phyloP scores from a whole-genome alignment of 2,797 vertebrate species.

The Luscinia luscinia region DNA sequence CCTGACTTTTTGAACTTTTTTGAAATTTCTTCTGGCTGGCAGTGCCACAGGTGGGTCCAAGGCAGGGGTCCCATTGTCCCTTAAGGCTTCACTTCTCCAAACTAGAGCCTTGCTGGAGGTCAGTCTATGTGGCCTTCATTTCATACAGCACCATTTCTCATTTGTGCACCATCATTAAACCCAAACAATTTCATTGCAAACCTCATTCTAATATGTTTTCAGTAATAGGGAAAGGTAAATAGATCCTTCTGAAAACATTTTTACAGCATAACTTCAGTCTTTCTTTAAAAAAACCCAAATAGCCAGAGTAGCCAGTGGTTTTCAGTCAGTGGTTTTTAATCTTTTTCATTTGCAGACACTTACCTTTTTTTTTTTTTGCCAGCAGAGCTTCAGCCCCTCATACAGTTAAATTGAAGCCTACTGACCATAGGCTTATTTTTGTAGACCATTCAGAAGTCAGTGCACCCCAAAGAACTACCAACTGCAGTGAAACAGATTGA shows the following conservation, averaged over 20 bases:
- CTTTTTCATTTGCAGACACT: constrained; percentile 30
- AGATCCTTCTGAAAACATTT: background rate
- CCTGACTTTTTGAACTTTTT: background rate
- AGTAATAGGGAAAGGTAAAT: background rate
- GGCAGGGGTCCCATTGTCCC: background rate
- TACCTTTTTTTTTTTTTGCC: background rate
- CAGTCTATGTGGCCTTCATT: background rate
- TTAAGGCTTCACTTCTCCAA: background rate
- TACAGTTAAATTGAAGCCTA: constrained; percentile 30
- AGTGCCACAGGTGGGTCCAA: background rate
- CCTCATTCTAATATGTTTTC: background rate
- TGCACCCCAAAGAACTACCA: background rate
- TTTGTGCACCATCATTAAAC: background rate
- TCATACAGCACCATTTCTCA: background rate
- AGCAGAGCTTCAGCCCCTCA: background rate
- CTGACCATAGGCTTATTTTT: constrained; percentile 34
- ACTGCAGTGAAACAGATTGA: background rate
- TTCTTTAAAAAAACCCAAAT: background rate
- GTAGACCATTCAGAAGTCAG: constrained; percentile 1
- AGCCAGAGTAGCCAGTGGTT: background rate
- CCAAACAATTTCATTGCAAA: background rate
- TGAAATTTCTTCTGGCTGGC: background rate
- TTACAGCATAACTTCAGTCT: background rate
- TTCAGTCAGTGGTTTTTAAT: constrained; percentile 14
- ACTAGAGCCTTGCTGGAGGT: background rate